Conservation (phyloP, 2,888 invertebrate genomes). For the Caenorhabditis sp. region DNA sequence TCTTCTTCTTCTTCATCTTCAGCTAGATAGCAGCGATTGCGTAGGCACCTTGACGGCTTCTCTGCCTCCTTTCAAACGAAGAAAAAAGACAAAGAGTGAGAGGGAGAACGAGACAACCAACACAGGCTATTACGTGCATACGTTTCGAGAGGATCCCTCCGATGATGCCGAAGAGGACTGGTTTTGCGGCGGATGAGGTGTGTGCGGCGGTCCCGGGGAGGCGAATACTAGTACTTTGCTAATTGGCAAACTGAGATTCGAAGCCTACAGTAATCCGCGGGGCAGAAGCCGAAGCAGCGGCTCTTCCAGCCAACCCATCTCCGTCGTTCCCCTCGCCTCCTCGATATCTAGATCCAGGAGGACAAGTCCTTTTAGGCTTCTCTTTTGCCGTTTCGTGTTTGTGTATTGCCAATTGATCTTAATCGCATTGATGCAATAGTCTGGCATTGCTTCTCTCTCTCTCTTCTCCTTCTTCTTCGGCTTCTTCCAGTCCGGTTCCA, state of each 20-base stretch:
- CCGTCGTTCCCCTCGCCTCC: neutral
- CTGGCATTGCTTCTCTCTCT: constrained; percentile 41
- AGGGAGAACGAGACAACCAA: constrained; percentile 31
- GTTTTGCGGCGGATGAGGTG: constrained; percentile 22
- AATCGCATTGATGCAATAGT: constrained; percentile 48
- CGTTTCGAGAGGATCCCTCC: constrained; percentile 49
- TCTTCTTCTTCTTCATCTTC: constrained; percentile 1
- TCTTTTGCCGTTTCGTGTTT: constrained; percentile 45
- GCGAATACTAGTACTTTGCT: constrained; percentile 29
- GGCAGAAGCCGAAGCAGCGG: neutral
- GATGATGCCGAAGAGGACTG: constrained; percentile 41
- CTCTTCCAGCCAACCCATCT: no score
- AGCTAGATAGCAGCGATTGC: constrained; percentile 45
- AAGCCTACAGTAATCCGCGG: neutral
- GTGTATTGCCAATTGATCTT: constrained; percentile 47
- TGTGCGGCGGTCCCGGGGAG: neutral
- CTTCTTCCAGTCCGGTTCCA: neutral
- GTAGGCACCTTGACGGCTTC: constrained; percentile 37
- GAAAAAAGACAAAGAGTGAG: constrained; percentile 5
- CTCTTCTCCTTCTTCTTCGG: neutral
- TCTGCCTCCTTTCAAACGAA: no score
- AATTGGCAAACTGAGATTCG: constrained; percentile 27
- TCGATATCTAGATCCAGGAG: constrained; percentile 36
- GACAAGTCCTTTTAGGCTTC: constrained; percentile 16
- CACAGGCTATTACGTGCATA: constrained; percentile 51